These are phyloP conservation scores for Neofelis nebulosa DNA, from an alignment of 2,113 vertebrate species.

Conservation along the genomic window DNA sequence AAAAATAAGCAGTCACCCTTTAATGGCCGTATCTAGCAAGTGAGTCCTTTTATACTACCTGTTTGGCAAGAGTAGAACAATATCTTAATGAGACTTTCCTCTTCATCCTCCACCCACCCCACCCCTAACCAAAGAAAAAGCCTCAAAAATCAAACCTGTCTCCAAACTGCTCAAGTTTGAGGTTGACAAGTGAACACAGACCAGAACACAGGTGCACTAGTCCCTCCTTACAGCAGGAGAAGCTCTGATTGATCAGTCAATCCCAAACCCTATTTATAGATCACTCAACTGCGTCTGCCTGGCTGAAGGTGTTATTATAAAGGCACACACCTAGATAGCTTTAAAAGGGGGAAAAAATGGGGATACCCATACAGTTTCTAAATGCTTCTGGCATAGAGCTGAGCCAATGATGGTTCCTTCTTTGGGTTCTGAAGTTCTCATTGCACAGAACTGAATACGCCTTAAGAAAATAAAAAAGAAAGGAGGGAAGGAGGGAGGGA, in stretches of 20 bases:
- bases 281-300: conserved; percentile 40
- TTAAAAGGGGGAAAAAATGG: conserved; percentile 39
- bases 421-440: neutral
- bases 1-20: neutral
- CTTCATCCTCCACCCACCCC: neutral
- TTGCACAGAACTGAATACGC: neutral
- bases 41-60: neutral
- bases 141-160: neutral
- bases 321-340: conserved; percentile 51
- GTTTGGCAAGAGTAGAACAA: neutral
- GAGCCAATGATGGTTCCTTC: neutral
- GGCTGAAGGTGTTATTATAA: conserved; percentile 57
- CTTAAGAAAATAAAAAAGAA: neutral
- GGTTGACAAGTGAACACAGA: neutral
- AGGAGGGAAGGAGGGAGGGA: neutral
- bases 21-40: neutral
- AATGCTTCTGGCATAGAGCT: conserved; percentile 49
- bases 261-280: neutral
- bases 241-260: conserved; percentile 44
- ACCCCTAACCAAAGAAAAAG: neutral
- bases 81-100: neutral
- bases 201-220: neutral
- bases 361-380: conserved; percentile 39
- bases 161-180: neutral
- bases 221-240: conserved; percentile 1